These are phyloP conservation scores for Melanotaenia pygmaea DNA, from an alignment of 2,797 vertebrate genomes.

Conservation along the genomic window DNA sequence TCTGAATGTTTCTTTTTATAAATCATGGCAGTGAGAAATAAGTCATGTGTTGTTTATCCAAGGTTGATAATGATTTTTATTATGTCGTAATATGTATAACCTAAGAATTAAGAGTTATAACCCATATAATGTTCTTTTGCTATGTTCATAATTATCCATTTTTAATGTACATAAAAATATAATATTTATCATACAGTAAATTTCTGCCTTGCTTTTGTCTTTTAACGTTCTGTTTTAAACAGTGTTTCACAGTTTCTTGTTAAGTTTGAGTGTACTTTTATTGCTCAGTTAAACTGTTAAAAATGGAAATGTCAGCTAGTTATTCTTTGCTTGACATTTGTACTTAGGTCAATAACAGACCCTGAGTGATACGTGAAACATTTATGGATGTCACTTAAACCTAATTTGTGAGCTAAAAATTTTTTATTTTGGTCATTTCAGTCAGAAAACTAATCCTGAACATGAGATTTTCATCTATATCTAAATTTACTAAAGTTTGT, in stretches of 20 bases:
- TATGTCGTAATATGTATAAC: background rate
- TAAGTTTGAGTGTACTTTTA: background rate
- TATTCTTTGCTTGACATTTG: background rate
- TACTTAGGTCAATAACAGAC: background rate
- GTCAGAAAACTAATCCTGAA: conserved; percentile 1
- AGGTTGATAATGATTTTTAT: background rate
- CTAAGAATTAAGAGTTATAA: background rate
- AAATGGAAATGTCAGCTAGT: background rate
- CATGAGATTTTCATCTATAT: background rate
- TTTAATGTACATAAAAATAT: background rate
- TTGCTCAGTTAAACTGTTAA: background rate
- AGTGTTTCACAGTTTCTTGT: background rate
- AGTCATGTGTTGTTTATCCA: background rate
- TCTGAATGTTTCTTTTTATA: background rate
- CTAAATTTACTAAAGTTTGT: background rate
- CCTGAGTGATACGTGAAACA: background rate
- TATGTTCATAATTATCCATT: background rate
- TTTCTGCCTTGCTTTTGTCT: background rate
- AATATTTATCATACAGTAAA: background rate
- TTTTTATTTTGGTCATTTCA: background rate
- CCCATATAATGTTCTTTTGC: background rate
- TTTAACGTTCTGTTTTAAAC: no score
- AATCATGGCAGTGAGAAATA: background rate
- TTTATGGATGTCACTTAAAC: background rate
- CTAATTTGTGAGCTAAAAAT: background rate